Percentiles rank a stretch among this genome's conserved stretches.
Evolutionary conservation across 2,888 invertebrate genomes (phyloP).

Genomic region (Drosophila parthenogenetica): DNA sequence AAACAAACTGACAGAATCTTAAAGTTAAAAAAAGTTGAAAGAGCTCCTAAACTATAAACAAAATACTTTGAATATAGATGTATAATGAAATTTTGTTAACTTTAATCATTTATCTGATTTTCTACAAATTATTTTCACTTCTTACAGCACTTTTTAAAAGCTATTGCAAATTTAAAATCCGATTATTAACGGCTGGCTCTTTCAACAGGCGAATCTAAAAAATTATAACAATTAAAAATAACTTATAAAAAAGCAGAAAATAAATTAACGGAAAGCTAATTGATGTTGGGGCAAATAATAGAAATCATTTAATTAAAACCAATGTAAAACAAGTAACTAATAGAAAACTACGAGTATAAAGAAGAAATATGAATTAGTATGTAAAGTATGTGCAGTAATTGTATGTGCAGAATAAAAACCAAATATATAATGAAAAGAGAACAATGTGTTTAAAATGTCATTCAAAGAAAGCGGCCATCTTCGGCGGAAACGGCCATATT

Average conservation of each 20-base stretch:
- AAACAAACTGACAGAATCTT: slow-evolving; percentile 14
- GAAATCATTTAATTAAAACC: slow-evolving; percentile 16
- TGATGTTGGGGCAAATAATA: slow-evolving; percentile 47
- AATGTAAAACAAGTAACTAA: slow-evolving; percentile 40
- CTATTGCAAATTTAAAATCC: slow-evolving; percentile 33
- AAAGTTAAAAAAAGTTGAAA: slow-evolving; percentile 34
- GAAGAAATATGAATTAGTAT: slow-evolving; percentile 72
- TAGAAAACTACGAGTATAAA: slow-evolving; percentile 48
- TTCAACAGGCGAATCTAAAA: slow-evolving; percentile 37
- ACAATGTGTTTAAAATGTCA: background rate
- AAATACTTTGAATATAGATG: slow-evolving; percentile 5
- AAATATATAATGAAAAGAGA: slow-evolving; percentile 43
- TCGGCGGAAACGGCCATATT: background rate
- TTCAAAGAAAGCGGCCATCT: background rate
- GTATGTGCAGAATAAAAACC: slow-evolving; percentile 71
- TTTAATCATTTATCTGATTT: slow-evolving; percentile 10
- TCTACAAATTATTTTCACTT: slow-evolving; percentile 20
- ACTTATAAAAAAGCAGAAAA: background rate
- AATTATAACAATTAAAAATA: background rate
- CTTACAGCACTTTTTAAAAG: slow-evolving; percentile 44
- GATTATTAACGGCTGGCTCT: slow-evolving; percentile 42
- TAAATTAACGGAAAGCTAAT: slow-evolving; percentile 15
- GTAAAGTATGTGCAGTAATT: slow-evolving; percentile 65
- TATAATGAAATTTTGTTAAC: slow-evolving; percentile 9
- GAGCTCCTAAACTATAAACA: slow-evolving; percentile 18